Conservation (phyloP, 2,113 vertebrate species). For the Nerophis ophidion region DNA sequence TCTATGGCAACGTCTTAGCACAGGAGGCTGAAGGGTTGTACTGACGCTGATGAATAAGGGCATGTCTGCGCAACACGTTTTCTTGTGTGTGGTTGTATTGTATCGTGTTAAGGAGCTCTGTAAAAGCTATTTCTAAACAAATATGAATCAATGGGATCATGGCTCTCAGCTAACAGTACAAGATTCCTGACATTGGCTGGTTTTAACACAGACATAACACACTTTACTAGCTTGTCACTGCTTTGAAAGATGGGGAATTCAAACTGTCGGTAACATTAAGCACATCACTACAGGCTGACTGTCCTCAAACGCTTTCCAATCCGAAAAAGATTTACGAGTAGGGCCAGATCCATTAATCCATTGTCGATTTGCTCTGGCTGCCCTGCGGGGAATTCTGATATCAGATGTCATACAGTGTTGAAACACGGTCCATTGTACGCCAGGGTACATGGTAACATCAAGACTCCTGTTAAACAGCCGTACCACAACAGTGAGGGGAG, state of each 20-base stretch:
- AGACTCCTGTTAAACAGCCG: constrained; percentile 22
- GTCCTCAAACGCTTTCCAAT: constrained; percentile 65
- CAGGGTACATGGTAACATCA: constrained; percentile 31
- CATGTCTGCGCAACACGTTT: constrained; percentile 30
- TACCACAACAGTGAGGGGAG: not conserved
- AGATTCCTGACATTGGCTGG: constrained; percentile 53
- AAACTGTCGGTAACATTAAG: constrained; percentile 68
- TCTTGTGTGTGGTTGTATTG: constrained; percentile 21
- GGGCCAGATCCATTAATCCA: constrained; percentile 68
- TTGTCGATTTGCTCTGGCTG: constrained; percentile 67
- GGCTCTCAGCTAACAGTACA: constrained; percentile 38
- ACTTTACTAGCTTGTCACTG: constrained; percentile 60
- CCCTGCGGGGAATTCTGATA: constrained; percentile 58
- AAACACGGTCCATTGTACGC: constrained; percentile 38
- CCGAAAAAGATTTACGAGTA: constrained; percentile 65
- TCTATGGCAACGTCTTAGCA: constrained; percentile 53
- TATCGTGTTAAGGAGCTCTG: constrained; percentile 7
- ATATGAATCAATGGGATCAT: constrained; percentile 36
- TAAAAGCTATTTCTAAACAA: constrained; percentile 45
- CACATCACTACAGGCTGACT: constrained; percentile 64
- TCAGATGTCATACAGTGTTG: constrained; percentile 64
- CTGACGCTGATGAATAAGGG: constrained; percentile 53
- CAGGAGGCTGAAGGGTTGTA: constrained; percentile 48
- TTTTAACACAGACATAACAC: constrained; percentile 59
- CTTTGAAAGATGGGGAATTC: constrained; percentile 63